These are phyloP conservation scores for Lycaon pictus DNA, from an alignment of 2,113 vertebrate species.

Conservation along the genomic window DNA sequence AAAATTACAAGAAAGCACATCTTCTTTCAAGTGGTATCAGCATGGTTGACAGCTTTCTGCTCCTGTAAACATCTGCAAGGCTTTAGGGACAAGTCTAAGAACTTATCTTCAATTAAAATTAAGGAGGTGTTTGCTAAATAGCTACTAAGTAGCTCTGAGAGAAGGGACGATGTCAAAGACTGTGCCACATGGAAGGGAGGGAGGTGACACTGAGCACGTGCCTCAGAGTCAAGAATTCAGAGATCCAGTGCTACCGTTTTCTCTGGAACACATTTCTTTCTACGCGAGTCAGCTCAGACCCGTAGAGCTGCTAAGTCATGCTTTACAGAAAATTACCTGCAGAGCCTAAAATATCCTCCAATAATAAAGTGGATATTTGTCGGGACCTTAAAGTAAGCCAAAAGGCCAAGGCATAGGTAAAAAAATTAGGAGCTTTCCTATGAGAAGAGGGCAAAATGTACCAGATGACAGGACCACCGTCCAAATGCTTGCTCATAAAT, in stretches of 20 bases:
- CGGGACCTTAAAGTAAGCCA: not conserved
- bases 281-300: not conserved
- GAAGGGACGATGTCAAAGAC: not conserved
- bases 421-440: not conserved
- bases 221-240: not conserved
- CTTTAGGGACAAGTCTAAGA: not conserved
- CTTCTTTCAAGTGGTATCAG: not conserved
- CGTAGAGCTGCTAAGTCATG: not conserved
- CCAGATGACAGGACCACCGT: not conserved
- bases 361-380: not conserved
- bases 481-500: not conserved
- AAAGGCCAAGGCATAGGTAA: not conserved
- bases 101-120: constrained; percentile 21
- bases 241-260: not conserved
- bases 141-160: not conserved
- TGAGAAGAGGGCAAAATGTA: not conserved
- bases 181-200: not conserved
- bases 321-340: constrained; percentile 58
- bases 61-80: not conserved
- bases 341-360: constrained; percentile 46
- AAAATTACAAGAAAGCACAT: not conserved
- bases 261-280: not conserved
- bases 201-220: not conserved
- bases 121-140: constrained; percentile 50
- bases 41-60: not conserved